phyloP scores from a whole-genome alignment of 2,113 vertebrate species.

The Microtus ochrogaster region DNA sequence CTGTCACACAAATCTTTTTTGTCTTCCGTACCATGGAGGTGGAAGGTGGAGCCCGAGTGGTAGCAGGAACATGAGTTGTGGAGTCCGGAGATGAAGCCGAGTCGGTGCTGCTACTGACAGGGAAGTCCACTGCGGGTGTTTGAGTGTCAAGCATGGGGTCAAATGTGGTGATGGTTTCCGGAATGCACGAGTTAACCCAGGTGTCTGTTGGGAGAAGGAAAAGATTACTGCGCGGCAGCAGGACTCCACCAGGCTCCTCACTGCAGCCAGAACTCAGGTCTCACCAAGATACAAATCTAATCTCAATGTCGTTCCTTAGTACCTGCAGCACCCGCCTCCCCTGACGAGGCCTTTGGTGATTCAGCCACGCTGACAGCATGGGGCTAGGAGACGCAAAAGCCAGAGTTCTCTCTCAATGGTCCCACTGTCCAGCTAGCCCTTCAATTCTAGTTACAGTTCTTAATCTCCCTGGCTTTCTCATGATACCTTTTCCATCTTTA shows the following conservation, averaged over 20 bases:
- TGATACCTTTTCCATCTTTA: constrained; percentile 72
- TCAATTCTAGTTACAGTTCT: constrained; percentile 2
- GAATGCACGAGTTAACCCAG: constrained; percentile 85
- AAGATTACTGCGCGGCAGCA: background rate
- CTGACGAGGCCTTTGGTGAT: background rate
- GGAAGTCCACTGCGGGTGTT: background rate
- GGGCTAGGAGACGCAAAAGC: background rate
- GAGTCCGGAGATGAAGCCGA: background rate
- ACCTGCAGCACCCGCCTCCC: background rate
- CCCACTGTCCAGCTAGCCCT: background rate
- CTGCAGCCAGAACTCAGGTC: background rate
- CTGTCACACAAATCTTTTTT: constrained; percentile 83
- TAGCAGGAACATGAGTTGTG: background rate
- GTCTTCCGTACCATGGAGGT: constrained; percentile 59
- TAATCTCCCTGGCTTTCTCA: background rate
- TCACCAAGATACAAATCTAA: constrained; percentile 10
- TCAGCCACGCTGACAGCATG: background rate
- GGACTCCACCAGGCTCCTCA: background rate
- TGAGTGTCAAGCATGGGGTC: background rate
- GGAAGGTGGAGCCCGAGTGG: background rate
- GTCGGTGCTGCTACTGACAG: background rate
- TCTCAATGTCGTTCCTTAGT: background rate
- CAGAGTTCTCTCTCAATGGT: background rate
- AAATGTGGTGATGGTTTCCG: constrained; percentile 75
- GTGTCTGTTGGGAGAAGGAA: constrained; percentile 81